A percentile compares a stretch with the other conserved stretches of the same genome.
Evolutionary conservation across 2,888 invertebrate genomes (phyloP).

Genomic region (Actias luna): DNA sequence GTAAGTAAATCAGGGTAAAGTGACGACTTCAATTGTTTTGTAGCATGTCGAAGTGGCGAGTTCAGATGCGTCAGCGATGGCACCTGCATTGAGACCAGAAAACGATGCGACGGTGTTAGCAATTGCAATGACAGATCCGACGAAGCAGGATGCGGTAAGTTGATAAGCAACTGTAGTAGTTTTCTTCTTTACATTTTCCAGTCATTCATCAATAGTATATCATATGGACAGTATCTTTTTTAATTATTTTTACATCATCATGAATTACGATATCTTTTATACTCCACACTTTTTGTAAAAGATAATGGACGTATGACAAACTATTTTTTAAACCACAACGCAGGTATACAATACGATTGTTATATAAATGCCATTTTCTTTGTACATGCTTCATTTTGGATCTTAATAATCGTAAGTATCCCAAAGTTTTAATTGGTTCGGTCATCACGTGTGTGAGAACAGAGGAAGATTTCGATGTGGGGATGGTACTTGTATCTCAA

Average conservation of each 20-base stretch:
- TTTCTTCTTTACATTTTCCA: background rate
- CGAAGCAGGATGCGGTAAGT: conserved; percentile 79
- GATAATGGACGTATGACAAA: background rate
- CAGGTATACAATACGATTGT: background rate
- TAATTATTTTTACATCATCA: background rate
- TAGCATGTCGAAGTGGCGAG: conserved; percentile 69
- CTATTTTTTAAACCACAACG: background rate
- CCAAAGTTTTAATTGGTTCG: conserved; percentile 50
- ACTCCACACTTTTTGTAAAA: background rate
- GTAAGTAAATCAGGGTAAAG: no score
- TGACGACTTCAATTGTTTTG: no score
- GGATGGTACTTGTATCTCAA: conserved; percentile 88
- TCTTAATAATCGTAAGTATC: conserved; percentile 62
- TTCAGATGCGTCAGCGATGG: conserved; percentile 83
- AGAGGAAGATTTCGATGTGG: conserved; percentile 86
- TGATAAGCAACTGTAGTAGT: background rate
- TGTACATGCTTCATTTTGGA: conserved; percentile 22
- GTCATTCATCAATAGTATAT: background rate
- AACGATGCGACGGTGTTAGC: conserved; percentile 79
- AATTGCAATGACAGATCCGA: conserved; percentile 84
- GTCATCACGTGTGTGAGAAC: conserved; percentile 63
- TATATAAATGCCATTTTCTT: background rate
- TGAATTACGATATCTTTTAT: background rate
- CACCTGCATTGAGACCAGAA: conserved; percentile 80
- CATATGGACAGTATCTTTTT: background rate